phyloP scores from a whole-genome alignment of 2,797 vertebrate genomes.

The Leptoclinus maculatus region DNA sequence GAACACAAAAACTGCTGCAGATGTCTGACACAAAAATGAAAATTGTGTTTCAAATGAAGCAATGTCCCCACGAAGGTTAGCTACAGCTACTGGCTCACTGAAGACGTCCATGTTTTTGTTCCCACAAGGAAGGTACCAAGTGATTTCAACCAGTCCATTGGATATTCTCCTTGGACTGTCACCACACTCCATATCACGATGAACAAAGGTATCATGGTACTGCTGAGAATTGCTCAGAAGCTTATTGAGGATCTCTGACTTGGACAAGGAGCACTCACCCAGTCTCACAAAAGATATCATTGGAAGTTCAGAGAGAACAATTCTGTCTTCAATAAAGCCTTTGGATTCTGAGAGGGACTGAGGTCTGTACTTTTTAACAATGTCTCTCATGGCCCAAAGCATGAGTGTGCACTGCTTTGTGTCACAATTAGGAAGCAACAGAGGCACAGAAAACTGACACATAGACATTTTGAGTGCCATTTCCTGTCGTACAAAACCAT shows the following conservation, averaged over 20 bases:
- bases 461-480: slow-evolving; percentile 87
- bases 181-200: slow-evolving; percentile 76
- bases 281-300: slow-evolving; percentile 80
- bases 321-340: slow-evolving; percentile 80
- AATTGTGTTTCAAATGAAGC: slow-evolving; percentile 80
- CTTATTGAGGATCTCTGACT: slow-evolving; percentile 86
- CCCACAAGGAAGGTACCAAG: slow-evolving; percentile 87
- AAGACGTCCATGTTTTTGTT: slow-evolving; percentile 82
- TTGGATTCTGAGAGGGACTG: slow-evolving; percentile 69
- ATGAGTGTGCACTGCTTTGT: slow-evolving; percentile 76
- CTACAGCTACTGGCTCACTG: slow-evolving; percentile 82
- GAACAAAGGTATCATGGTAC: slow-evolving; percentile 81
- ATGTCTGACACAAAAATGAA: slow-evolving; percentile 83
- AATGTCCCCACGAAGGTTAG: slow-evolving; percentile 85
- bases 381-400: slow-evolving; percentile 88
- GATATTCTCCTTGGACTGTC: slow-evolving; percentile 71
- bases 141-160: slow-evolving; percentile 83
- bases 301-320: slow-evolving; percentile 68
- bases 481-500: slow-evolving; percentile 86
- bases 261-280: slow-evolving; percentile 80
- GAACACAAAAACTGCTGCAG: slow-evolving; percentile 85
- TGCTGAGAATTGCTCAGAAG: slow-evolving; percentile 81
- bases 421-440: slow-evolving; percentile 81
- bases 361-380: slow-evolving; percentile 84
- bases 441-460: slow-evolving; percentile 89